Base-by-base conservation (phyloP, 2,797 vertebrate species). In the Rhynchotus rufescens region DNA sequence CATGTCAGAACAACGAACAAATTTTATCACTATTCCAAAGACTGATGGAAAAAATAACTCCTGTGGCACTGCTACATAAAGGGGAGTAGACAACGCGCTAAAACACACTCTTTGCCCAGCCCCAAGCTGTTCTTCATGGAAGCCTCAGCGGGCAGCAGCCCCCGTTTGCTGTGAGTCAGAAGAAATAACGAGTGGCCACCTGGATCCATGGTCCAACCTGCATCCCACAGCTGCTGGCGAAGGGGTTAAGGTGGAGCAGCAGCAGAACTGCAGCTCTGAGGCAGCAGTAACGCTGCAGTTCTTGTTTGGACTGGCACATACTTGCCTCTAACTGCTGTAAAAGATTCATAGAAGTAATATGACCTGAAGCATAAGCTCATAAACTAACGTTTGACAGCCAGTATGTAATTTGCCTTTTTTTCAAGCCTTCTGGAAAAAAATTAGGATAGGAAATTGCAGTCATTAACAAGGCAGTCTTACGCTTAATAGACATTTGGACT, bases 381-480 rank as follows among this genome's bases (percentile, higher is more conserved):
- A 73, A 92, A 95, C 65, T 30, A 77, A 51, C 2, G 0, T 61
- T 86, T 82, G 88, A 91, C 75, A 84, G 32, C 4, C 40, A 74
- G 25, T 15, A 68, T 80, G 91, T 90, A 71, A 91, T 91, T 84
- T 71, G 10, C 20, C 16, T 52, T 84, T 44, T 52, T 59, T 3
- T 56, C 36, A 82, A 90, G 36, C 7, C 40, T 92, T 80, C 42
- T 84, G 71, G 34, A 88, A 88, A 51, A 94, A 81, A 82, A 84
- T 80, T 93, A 84, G 44, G 56, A 13, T 34, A 91, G 72, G 72
- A 92, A 84, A 88, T 82, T 61, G 38, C 16, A 88, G 71, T 91
- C 60, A 81, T 90, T 90, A 86, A 21, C 17, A 34, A 42, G 49
- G 16, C 57, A 79, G 52, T 34, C 61, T 83, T 67, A 69, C 5